phyloP scores from a whole-genome alignment of 1,140 invertebrate species.

The Zaprionus africanus region DNA sequence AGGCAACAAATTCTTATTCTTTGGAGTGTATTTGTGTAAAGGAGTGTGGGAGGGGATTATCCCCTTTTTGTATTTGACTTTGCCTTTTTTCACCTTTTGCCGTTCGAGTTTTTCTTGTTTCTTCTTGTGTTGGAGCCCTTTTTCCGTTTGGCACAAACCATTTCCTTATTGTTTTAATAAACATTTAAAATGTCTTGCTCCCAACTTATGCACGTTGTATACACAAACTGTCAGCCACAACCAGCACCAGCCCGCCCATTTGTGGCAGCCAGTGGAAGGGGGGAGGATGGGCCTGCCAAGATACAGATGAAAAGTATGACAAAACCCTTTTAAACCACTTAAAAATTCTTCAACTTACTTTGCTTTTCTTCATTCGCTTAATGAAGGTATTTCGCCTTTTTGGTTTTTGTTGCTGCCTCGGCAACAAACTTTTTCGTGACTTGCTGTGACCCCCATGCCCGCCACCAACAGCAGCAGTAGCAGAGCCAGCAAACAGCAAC shows the following conservation, averaged over 20 bases:
- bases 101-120: conserved; percentile 47
- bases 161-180: conserved; percentile 84
- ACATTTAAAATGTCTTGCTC: conserved; percentile 83
- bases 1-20: conserved; percentile 66
- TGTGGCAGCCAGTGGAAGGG: conserved; percentile 45
- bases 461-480: not conserved
- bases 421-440: conserved; percentile 60
- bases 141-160: conserved; percentile 65
- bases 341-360: conserved; percentile 83
- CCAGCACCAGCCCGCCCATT: conserved; percentile 66
- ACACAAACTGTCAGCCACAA: conserved; percentile 71
- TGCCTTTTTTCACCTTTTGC: conserved; percentile 69
- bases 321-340: conserved; percentile 83
- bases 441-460: conserved; percentile 5
- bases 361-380: conserved; percentile 80
- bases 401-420: conserved; percentile 55
- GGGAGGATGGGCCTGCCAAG: not conserved
- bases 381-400: conserved; percentile 83
- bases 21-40: conserved; percentile 56
- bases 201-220: conserved; percentile 65
- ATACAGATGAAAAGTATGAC: conserved; percentile 79
- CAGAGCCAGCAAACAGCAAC: not conserved
- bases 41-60: conserved; percentile 61
- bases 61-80: conserved; percentile 74
- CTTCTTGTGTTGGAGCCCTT: conserved; percentile 31